Percentiles rank a stretch among this genome's conserved stretches.
Evolutionary conservation across 2,888 invertebrate species (phyloP).

Genomic region (Caenorhabditis sp.): DNA sequence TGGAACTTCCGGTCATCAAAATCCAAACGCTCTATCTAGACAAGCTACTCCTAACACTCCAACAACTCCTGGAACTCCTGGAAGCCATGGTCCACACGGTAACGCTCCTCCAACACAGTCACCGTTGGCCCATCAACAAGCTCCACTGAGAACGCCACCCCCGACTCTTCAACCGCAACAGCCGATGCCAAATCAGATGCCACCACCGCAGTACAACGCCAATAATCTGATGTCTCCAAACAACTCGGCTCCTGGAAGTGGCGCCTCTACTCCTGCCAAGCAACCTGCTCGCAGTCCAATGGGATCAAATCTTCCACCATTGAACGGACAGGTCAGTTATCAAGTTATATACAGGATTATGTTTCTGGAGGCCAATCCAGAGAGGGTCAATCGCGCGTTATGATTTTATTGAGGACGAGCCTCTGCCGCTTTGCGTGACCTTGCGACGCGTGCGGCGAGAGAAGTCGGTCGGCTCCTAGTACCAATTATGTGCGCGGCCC

Average conservation of each 20-base stretch:
- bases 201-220: slow-evolving; percentile 26
- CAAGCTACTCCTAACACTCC: not conserved
- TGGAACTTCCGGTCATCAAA: slow-evolving; percentile 16
- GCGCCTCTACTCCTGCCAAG: slow-evolving; percentile 9
- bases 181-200: slow-evolving; percentile 27
- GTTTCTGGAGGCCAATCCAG: not conserved
- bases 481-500: slow-evolving; percentile 61
- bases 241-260: slow-evolving; percentile 11
- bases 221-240: slow-evolving; percentile 34
- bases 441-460: slow-evolving; percentile 46
- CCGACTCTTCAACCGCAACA: slow-evolving; percentile 1
- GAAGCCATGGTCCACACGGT: slow-evolving; percentile 7
- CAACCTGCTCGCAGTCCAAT: slow-evolving; percentile 27
- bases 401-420: slow-evolving; percentile 54
- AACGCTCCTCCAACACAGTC: slow-evolving; percentile 11
- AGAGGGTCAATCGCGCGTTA: slow-evolving; percentile 54
- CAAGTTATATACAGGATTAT: not conserved
- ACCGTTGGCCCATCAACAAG: slow-evolving; percentile 34
- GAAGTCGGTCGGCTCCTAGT: slow-evolving; percentile 57
- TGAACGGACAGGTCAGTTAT: slow-evolving; percentile 48
- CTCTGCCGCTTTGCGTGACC: slow-evolving; percentile 46
- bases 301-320: slow-evolving; percentile 36
- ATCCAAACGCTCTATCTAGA: not conserved
- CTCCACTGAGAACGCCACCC: slow-evolving; percentile 3
- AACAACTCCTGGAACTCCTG: slow-evolving; percentile 20